A percentile compares a stretch with the other conserved stretches of the same genome.
Conservation (phyloP, 2,113 vertebrate genomes). For the Elaphurus davidianus region DNA sequence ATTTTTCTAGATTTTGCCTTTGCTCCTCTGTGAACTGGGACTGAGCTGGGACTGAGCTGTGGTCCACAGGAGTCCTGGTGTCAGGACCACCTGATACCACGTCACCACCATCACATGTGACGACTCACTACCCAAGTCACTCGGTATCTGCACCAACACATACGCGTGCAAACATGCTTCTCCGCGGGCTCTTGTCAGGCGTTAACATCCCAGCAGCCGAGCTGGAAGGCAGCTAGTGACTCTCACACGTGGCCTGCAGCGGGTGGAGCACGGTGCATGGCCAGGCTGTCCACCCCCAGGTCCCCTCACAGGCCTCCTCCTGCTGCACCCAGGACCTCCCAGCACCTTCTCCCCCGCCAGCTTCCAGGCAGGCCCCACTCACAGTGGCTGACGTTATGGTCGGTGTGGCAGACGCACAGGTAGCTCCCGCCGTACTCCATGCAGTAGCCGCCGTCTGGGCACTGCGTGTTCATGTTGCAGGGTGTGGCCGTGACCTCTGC, state of each 20-base stretch:
- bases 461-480: constrained; percentile 92
- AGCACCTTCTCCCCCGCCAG: fast-evolving
- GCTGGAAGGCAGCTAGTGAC: fast-evolving
- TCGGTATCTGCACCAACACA: fast-evolving
- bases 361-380: constrained; percentile 45
- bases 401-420: constrained; percentile 95
- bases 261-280: not conserved
- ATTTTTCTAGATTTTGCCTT: not conserved
- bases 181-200: not conserved
- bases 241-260: not conserved
- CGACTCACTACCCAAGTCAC: fast-evolving
- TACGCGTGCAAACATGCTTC: fast-evolving
- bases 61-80: too few relatives aligned
- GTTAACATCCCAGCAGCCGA: fast-evolving
- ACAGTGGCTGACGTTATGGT: constrained; percentile 88
- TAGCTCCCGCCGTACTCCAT: constrained; percentile 94
- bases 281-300: not conserved
- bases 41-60: not conserved
- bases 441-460: constrained; percentile 93
- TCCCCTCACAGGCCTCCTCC: too few relatives aligned
- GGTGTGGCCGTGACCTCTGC: constrained; percentile 94
- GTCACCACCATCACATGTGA: fast-evolving
- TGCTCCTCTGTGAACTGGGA: too few relatives aligned
- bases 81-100: fast-evolving
- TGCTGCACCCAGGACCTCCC: fast-evolving